Conservation (phyloP, 1,140 invertebrate genomes). For the Drosophila setifemur region DNA sequence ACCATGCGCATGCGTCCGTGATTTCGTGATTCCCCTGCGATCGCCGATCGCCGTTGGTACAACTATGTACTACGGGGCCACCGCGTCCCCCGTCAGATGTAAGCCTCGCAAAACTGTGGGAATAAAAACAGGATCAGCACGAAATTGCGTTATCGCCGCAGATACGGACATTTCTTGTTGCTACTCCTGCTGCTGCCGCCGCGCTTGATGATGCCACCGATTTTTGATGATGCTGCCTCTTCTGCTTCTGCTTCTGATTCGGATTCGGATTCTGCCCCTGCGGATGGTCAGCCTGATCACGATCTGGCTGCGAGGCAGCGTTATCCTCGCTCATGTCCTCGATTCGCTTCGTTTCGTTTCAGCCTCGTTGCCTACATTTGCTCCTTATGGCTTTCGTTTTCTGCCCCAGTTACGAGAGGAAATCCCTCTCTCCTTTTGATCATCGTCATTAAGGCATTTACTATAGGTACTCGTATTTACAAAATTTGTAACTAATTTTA, state of each 20-base stretch:
- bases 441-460: too few relatives aligned
- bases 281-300: conserved; percentile 28
- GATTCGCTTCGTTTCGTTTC: conserved; percentile 13
- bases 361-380: conserved; percentile 21
- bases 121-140: conserved; percentile 79
- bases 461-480: background rate
- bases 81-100: conserved; percentile 64
- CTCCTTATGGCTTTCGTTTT: conserved; percentile 16
- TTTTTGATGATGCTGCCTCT: conserved; percentile 55
- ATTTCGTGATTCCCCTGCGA: conserved; percentile 48
- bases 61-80: conserved; percentile 19
- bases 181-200: conserved; percentile 29
- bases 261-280: conserved; percentile 19
- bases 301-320: conserved; percentile 18
- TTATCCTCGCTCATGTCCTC: conserved; percentile 43
- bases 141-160: conserved; percentile 57
- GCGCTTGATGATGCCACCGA: conserved; percentile 61
- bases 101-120: conserved; percentile 78
- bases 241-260: conserved; percentile 32
- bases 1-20: conserved; percentile 53
- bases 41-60: conserved; percentile 21
- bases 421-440: conserved; percentile 4
- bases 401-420: conserved; percentile 12
- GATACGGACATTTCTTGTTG: conserved; percentile 43
- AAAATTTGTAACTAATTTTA: background rate